Evolutionary conservation across 1,140 invertebrate genomes (phyloP), one percentile per base, ranked within the genome.

Genomic region (Philopotamus ludificatus): DNA sequence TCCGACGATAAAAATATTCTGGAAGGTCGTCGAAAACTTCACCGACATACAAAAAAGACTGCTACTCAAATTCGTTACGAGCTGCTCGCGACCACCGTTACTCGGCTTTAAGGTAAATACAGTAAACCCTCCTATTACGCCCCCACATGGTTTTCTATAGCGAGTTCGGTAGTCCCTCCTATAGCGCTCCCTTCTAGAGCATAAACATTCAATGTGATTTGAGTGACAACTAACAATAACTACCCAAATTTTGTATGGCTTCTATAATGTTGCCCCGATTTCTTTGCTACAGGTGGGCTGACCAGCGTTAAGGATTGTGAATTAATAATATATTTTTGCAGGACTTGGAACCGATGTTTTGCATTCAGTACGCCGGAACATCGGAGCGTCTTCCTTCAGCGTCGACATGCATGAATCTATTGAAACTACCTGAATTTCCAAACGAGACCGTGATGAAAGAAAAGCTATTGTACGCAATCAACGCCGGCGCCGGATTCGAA

Each of bases 361-460:
- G 94, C 74, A 95, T 98, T 72, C 94, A 97, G 75, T 89, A 91
- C 70, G 92, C 91, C 20, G 94, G 94, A 12, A 88, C 89, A 39
- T 81, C 87, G 49, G 91, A 97, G 74, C 86, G 95, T 20, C 83
- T 99, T 68, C 95, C 96, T 0, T 95, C 94, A 26, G 92, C 96
- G 3, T 95, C 93, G 75, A 99, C 97, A 12, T 99, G 97, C 77
- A 95, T 98, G 88, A 99, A 99, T 83, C 84, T 99, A 42, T 79
- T 99, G 12, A 98, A 98, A 78, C 83, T 99, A 63, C 96, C 96
- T 0, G 90, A 96, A 71, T 96, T 95, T 74, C 84, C 84, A 42
- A 88, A 90, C 62, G 87, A 92, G 74, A 83, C 86, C 61, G 84
- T 85, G 60, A 79, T 99, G 66, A 85, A 84, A 65, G 87, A 91